phyloP scores from a whole-genome alignment of 2,888 invertebrate genomes.

The Hecatera dysodea region DNA sequence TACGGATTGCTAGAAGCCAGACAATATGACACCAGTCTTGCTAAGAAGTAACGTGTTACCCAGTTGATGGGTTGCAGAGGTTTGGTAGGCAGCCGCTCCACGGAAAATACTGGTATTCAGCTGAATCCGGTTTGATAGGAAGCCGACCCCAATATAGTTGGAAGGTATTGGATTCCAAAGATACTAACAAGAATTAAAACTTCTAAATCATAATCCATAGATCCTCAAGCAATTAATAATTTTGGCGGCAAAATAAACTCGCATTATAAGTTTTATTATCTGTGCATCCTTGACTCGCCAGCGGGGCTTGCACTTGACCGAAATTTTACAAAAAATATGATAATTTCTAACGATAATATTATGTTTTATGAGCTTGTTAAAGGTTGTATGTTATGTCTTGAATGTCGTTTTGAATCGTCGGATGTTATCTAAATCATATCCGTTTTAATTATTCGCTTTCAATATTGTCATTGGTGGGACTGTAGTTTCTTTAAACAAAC shows the following conservation, averaged over 20 bases:
- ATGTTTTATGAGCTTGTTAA: constrained; percentile 17
- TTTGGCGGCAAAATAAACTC: constrained; percentile 27
- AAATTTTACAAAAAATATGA: constrained; percentile 42
- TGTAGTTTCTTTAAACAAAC: no score
- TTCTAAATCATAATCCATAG: not conserved
- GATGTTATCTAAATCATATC: constrained; percentile 34
- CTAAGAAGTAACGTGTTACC: no score
- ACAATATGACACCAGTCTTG: no score
- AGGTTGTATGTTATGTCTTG: constrained; percentile 21
- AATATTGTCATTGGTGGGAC: constrained; percentile 9
- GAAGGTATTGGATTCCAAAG: not conserved
- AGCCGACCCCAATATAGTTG: no score
- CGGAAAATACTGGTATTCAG: no score
- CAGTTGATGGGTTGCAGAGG: no score
- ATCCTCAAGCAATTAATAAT: constrained; percentile 20
- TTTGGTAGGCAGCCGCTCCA: no score
- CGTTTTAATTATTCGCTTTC: constrained; percentile 23
- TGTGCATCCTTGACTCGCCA: constrained; percentile 40
- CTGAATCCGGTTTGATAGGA: no score
- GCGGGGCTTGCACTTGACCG: constrained; percentile 51
- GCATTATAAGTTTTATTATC: constrained; percentile 37
- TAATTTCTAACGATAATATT: constrained; percentile 41
- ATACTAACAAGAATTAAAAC: not conserved
- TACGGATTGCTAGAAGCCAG: no score
- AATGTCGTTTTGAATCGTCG: not conserved